Evolutionary conservation across 92 coral and sea anemone species (phyloP), one percentile per base, ranked within the genome.

Genomic region (Galaxea fascicularis): DNA sequence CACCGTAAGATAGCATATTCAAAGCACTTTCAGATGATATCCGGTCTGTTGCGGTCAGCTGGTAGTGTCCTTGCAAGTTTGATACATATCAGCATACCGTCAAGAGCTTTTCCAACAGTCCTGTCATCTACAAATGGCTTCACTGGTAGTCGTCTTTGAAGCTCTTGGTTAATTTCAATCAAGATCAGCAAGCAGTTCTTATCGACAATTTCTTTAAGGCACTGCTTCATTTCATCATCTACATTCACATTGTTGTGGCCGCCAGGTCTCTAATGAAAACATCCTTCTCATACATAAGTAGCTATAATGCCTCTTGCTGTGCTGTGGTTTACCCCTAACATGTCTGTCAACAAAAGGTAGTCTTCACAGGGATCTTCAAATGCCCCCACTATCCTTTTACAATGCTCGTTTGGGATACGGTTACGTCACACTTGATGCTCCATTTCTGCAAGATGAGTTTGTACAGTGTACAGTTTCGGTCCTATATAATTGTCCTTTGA

Each of bases 171-270:
- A n/a, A n/a, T n/a, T n/a, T n/a, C n/a, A n/a, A n/a, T n/a, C n/a
- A n/a, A n/a, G n/a, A n/a, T n/a, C n/a, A n/a, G n/a, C n/a, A n/a
- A n/a, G n/a, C n/a, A n/a, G n/a, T n/a, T n/a, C n/a, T n/a, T n/a
- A n/a, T n/a, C n/a, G n/a, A n/a, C n/a, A 80, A 84, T 91, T 45
- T 73, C 92, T 53, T 88, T 73, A 26, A 89, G 72, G 86, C 95
- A 92, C 39, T 88, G 76, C 66, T 71, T 92, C 87, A 89, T 91
- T 64, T 84, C 87, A 46, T 89, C 86, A 74, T 88, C 92, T 21
- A 88, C 94, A 9, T 86, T 86, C n/a, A 74, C 89, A 74, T 91
- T 35, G 79, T 66, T 85, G 24, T 30, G 68, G 44, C 78, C 89
- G 24, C 89, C 89, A 65, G 78, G 78, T 69, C 89, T 86, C 39